Base-by-base conservation (phyloP, 2,797 vertebrate species). In the Acrossocheilus wenchowensis region DNA sequence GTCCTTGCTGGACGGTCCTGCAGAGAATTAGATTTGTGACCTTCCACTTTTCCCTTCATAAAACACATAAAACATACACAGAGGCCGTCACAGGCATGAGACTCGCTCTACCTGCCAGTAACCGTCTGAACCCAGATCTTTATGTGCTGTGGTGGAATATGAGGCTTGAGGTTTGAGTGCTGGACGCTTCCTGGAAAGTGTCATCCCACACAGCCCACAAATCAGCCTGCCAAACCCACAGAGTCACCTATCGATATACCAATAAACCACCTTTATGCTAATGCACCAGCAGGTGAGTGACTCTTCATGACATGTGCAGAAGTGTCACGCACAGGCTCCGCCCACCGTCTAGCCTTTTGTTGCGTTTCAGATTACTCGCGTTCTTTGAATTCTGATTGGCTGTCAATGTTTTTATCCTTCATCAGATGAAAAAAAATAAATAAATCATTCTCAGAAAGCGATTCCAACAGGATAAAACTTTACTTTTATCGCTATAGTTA, bases 161-260 rank as follows among this genome's bases (percentile, higher is more conserved):
- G 94, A 92, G 94, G 93, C 90, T 92, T 92, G 90, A 92, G 92
- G 90, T 90, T 93, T 91, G 82, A 90, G 91, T 90, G 83, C 88
- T 78, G 60, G 88, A 91, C 86, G 86, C 91, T 91, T 93, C 86
- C 91, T 92, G 91, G 91, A 91, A 82, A 85, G 82, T 87, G 34
- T 14, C 15, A 69, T 77, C 78, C 75, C 36, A 79, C 77, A 89
- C 57, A 48, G 60, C 60, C 60, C 78, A 48, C 54, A 64, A 57
- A 87, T 86, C 83, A 78, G 45, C 43, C 34, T 68, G 81, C 88
- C 81, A 89, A 87, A 88, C 85, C 87, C 78, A 52, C 52, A 64
- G 62, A 85, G 71, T 85, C 85, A 91, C 92, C 30, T 92, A 92
- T 89, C 90, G 86, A 87, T 87, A 89, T 89, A 92, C 90, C 92